Evolutionary conservation across 2,888 invertebrate species (phyloP), one percentile per base, ranked within the genome.

Genomic region (Temnothorax rugatulus): DNA sequence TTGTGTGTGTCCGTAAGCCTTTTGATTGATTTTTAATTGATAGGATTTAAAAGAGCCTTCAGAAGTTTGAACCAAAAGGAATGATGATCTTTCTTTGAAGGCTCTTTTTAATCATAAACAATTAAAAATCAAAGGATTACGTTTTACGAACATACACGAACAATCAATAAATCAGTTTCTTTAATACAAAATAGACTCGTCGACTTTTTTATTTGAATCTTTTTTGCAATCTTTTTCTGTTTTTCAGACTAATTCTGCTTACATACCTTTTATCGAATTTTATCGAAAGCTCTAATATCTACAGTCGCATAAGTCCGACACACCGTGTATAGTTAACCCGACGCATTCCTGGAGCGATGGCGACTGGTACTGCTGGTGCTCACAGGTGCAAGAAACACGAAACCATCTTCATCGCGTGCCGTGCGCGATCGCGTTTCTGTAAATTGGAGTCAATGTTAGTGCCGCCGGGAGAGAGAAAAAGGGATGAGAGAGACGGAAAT

Each of bases 301-400:
- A n/a, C 3, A 21, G 38, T 0, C 13, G 52, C 38, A 34, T 21
- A 47, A 57, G 8, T 47, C 21, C 47, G 59, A 8, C 15, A 71
- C 71, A 79, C 79, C 47, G 18, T 59, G 38, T 81, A 79, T 71
- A 59, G 79, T 71, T 73, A 71, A 38, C 25, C 59, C 13, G 25
- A 61, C 18, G 50, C 79, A 81, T 81, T 73, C 73, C 73, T 61
- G 38, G n/a, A 73, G 73, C 71, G 79, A 71, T 34, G 59, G 79
- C 50, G 71, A 64, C 44, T 54, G 84, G 71, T 71, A 81, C 84
- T 66, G 74, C 73, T 81, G 66, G 54, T 71, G 64, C 66, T 68
- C 61, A 69, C 84, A 84, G 84, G 82, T 84, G 85, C 69, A 77
- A 84, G 85, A 85, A 83, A 85, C 83, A 83, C 68, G 77, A 85